Base-by-base conservation (phyloP, 2,888 invertebrate genomes). In the Sipha maydis region DNA sequence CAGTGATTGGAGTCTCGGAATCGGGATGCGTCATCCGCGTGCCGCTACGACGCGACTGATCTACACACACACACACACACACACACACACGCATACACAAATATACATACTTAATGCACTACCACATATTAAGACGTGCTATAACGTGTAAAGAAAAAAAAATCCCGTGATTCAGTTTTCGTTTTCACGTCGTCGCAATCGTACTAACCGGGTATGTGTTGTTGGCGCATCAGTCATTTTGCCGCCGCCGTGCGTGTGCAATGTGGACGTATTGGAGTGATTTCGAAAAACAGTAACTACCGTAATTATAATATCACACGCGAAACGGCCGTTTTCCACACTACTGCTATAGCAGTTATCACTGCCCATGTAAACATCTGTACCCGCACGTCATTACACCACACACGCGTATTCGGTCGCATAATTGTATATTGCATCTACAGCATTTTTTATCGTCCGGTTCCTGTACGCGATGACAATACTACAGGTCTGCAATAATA, bases 1-100 rank as follows among this genome's bases (percentile, higher is more conserved):
- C 86, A 88, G 86, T 88, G 80, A 61, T n/a, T 80, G 41, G 61
- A 54, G 61, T 88, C 86, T 88, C 8, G 80, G 86, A 88, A 88
- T 88, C 31, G 75, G 14, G 73, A 88, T 88, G 86, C 86, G 86
- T 88, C 86, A 88, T 75, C 54, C 85, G 75, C 14, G 38, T 19
- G 56, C 84, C 34, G 67, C 5, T 19, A 31, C 76, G 34, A 28
- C 73, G 34, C 34, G n/a, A 83, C 25, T 28, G 1, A 69, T 48
- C 28, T 41, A 82, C 71, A 69, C 48, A 31, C 67, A 69, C 31
- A 34, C 41, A 61, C 61, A 48, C 9, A 38, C 54, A 28, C 31
- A 14, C 28, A 25, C n/a, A 54, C n/a, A 67, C 34, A 48, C 34
- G 25, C 34, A 4, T 4, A 2, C 34, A 4, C 76, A 7, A 38